These are phyloP conservation scores for Acrobasis suavella DNA, from an alignment of 2,888 invertebrate genomes.

Conservation along the genomic window DNA sequence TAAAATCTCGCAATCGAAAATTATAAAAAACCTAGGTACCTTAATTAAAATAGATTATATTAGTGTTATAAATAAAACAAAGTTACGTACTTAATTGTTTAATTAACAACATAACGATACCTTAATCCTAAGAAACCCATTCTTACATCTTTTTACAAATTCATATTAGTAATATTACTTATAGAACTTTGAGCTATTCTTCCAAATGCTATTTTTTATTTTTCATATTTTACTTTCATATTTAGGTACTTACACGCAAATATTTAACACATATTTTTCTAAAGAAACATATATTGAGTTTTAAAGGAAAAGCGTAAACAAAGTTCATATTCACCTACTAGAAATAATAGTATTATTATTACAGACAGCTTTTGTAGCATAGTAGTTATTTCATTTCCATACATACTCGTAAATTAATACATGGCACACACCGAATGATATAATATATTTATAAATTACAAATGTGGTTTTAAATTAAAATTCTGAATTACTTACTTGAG, in stretches of 20 bases:
- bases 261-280: background rate
- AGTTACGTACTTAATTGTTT: background rate
- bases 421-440: conserved; percentile 11
- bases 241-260: background rate
- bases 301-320: too few relatives aligned
- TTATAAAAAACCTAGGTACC: too few relatives aligned
- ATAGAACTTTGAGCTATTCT: background rate
- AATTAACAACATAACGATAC: conserved; percentile 11
- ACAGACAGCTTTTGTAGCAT: too few relatives aligned
- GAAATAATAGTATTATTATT: too few relatives aligned
- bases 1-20: too few relatives aligned
- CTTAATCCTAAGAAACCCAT: background rate
- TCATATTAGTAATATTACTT: background rate
- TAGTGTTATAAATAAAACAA: conserved; percentile 6
- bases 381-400: too few relatives aligned
- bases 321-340: too few relatives aligned
- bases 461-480: too few relatives aligned
- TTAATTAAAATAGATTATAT: too few relatives aligned
- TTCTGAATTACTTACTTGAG: background rate
- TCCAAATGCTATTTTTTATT: too few relatives aligned
- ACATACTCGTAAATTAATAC: background rate
- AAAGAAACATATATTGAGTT: background rate
- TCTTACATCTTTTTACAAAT: background rate
- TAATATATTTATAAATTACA: background rate
- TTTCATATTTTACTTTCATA: background rate